phyloP scores from a whole-genome alignment of 2,888 invertebrate genomes.

The Heteromyza rotundicornis region DNA sequence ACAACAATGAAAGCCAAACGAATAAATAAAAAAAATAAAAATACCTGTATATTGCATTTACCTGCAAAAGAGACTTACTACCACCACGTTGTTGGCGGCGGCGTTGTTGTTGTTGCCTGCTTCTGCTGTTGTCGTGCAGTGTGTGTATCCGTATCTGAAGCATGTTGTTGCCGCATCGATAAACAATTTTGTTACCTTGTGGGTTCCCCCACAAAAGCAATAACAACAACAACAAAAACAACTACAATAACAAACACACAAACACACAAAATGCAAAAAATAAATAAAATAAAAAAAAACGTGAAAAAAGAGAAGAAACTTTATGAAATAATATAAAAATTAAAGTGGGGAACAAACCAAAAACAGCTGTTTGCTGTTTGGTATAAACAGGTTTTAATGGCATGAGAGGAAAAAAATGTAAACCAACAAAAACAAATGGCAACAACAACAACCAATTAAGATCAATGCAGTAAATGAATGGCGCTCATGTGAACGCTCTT shows the following conservation, averaged over 20 bases:
- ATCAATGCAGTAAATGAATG: too few species aligned
- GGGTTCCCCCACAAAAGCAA: not conserved
- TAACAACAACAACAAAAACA: not conserved
- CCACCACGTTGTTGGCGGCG: not conserved
- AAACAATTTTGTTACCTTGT: slow-evolving; percentile 7
- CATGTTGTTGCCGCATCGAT: slow-evolving; percentile 7
- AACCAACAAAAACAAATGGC: too few species aligned
- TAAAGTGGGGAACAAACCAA: not conserved
- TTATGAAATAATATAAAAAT: not conserved
- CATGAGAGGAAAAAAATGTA: not conserved
- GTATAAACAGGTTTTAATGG: not conserved
- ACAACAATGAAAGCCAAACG: not conserved
- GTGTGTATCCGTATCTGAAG: not conserved
- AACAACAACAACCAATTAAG: too few species aligned
- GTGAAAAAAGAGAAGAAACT: not conserved
- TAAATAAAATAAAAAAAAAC: not conserved
- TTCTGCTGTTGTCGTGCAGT: not conserved
- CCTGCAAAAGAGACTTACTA: too few species aligned
- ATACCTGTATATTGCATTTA: not conserved
- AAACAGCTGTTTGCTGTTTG: not conserved
- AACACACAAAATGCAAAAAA: not conserved
- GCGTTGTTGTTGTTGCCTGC: slow-evolving; percentile 1
- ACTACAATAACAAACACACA: not conserved
- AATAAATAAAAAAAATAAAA: not conserved
- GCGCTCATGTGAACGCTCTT: too few species aligned